Conservation (phyloP, 2,797 vertebrate genomes). For the Halcyon badia region DNA sequence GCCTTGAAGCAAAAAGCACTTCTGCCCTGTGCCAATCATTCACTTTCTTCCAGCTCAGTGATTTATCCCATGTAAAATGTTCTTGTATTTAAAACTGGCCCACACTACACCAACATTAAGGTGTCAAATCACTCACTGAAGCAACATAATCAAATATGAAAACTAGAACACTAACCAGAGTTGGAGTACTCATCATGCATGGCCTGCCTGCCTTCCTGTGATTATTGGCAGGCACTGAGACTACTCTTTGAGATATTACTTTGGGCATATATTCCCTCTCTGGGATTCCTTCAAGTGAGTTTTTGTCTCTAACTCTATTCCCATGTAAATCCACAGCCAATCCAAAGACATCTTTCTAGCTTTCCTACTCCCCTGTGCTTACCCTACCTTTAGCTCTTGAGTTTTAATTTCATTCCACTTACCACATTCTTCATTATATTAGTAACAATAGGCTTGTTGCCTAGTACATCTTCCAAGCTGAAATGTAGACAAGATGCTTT, state of each 20-base stretch:
- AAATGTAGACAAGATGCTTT: not conserved
- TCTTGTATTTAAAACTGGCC: slow-evolving; percentile 29
- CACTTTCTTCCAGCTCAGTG: slow-evolving; percentile 54
- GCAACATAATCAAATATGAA: not conserved
- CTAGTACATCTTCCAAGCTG: not conserved
- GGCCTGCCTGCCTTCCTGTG: not conserved
- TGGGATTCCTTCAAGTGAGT: not conserved
- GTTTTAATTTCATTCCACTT: slow-evolving; percentile 4
- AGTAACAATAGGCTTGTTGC: not conserved
- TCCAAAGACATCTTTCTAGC: not conserved
- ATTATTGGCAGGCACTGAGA: not conserved
- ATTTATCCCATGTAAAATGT: slow-evolving; percentile 33
- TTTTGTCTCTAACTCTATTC: not conserved
- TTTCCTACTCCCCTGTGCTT: not conserved
- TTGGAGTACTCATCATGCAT: not conserved
- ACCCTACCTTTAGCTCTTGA: not conserved
- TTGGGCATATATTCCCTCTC: not conserved
- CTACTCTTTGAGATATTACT: not conserved
- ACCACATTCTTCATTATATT: not conserved
- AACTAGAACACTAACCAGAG: not conserved
- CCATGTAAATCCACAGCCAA: not conserved
- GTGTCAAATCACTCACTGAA: not conserved
- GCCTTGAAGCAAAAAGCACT: slow-evolving; percentile 72
- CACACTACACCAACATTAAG: not conserved
- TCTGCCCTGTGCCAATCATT: slow-evolving; percentile 69